These are phyloP conservation scores for Elgaria multicarinata DNA, from an alignment of 2,113 vertebrate genomes.

Conservation along the genomic window DNA sequence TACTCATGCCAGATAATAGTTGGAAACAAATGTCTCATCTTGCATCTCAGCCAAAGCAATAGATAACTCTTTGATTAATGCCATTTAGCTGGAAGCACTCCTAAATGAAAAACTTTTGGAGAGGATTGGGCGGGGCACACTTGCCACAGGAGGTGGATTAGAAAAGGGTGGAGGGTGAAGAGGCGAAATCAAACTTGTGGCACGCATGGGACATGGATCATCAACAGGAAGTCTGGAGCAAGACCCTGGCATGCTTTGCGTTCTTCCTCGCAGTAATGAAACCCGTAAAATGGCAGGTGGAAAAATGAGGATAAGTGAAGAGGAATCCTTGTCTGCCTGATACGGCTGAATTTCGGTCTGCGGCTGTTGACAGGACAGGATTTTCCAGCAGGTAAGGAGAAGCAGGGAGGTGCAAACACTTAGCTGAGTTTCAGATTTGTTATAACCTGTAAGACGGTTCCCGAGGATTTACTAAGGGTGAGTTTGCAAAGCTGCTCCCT, in stretches of 20 bases:
- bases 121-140: slow-evolving; percentile 59
- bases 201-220: slow-evolving; percentile 16
- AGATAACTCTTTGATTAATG: slow-evolving; percentile 26
- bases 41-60: slow-evolving; percentile 42
- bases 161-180: slow-evolving; percentile 18
- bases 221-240: slow-evolving; percentile 26
- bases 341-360: slow-evolving; percentile 24
- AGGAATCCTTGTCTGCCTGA: slow-evolving; percentile 37
- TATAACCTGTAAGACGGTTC: slow-evolving; percentile 26
- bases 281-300: slow-evolving; percentile 36
- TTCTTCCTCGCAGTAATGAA: slow-evolving; percentile 57
- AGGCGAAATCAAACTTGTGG: not conserved
- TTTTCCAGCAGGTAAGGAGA: slow-evolving; percentile 43
- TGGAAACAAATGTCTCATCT: slow-evolving; percentile 34
- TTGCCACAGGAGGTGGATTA: slow-evolving; percentile 41
- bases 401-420: slow-evolving; percentile 23
- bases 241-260: slow-evolving; percentile 7
- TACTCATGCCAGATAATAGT: slow-evolving; percentile 36
- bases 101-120: slow-evolving; percentile 60
- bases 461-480: slow-evolving; percentile 2
- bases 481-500: not conserved
- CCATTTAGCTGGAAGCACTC: slow-evolving; percentile 56
- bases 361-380: slow-evolving; percentile 44
- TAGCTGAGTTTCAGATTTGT: slow-evolving; percentile 49
- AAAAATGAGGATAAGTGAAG: slow-evolving; percentile 35